Conservation (phyloP, 1,140 invertebrate species). For the Triops cancriformis region DNA sequence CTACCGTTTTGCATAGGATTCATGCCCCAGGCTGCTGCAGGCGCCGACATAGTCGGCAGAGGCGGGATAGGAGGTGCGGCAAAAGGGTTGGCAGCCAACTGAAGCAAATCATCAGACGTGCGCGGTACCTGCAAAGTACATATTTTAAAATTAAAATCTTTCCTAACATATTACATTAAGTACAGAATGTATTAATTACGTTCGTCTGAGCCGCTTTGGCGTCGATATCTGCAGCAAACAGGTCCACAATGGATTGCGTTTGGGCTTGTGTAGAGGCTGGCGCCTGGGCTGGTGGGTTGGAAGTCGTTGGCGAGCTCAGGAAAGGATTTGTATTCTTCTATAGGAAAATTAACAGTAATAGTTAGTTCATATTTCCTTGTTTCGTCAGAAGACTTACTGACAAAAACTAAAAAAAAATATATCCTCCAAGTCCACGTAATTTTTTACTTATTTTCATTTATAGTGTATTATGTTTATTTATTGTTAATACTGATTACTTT, state of each 20-base stretch:
- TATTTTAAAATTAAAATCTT: slow-evolving; percentile 23
- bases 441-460: too few species aligned
- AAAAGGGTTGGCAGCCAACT: slow-evolving; percentile 78
- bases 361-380: too few species aligned
- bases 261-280: slow-evolving; percentile 37
- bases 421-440: too few species aligned
- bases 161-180: too few species aligned
- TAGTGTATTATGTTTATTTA: too few species aligned
- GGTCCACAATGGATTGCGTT: slow-evolving; percentile 59
- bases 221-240: slow-evolving; percentile 49
- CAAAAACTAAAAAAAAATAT: too few species aligned
- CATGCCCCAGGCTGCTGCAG: slow-evolving; percentile 17
- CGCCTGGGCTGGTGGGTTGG: slow-evolving; percentile 36
- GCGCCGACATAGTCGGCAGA: slow-evolving; percentile 35
- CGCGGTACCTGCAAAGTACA: slow-evolving; percentile 42
- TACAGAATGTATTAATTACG: too few species aligned
- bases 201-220: background rate
- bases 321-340: slow-evolving; percentile 70
- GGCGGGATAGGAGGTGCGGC: slow-evolving; percentile 42
- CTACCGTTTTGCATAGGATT: slow-evolving; percentile 35
- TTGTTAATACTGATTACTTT: slow-evolving; percentile 53
- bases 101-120: slow-evolving; percentile 80
- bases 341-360: background rate
- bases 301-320: slow-evolving; percentile 48
- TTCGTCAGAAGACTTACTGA: too few species aligned